A percentile compares a stretch with the other conserved stretches of the same genome.
Evolutionary conservation across 2,888 invertebrate genomes (phyloP).

Genomic region (Nycteola revayana): DNA sequence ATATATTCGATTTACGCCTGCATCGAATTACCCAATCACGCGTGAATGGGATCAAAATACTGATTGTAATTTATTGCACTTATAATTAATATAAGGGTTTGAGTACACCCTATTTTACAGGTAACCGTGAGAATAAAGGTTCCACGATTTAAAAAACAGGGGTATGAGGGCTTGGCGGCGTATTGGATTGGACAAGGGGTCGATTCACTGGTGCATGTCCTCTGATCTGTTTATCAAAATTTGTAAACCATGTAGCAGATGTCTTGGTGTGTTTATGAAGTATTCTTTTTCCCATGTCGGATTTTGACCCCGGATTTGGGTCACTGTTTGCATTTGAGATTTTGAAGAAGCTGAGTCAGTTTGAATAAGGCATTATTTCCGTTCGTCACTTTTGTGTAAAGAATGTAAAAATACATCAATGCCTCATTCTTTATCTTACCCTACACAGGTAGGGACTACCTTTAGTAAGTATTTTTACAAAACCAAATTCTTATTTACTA

Average conservation of each 20-base stretch:
- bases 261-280: conserved; percentile 36
- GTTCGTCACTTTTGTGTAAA: too few species aligned
- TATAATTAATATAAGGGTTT: conserved; percentile 65
- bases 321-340: neutral
- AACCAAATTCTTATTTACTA: too few species aligned
- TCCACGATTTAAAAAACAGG: conserved; percentile 66
- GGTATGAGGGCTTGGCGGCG: conserved; percentile 45
- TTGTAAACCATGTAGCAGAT: conserved; percentile 41
- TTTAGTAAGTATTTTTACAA: too few species aligned
- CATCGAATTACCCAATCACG: conserved; percentile 58
- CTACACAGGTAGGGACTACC: too few species aligned
- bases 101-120: conserved; percentile 51
- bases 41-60: conserved; percentile 66
- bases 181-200: conserved; percentile 59
- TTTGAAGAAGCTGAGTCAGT: too few species aligned
- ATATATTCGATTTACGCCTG: conserved; percentile 29
- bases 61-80: conserved; percentile 76
- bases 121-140: conserved; percentile 49
- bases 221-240: conserved; percentile 36
- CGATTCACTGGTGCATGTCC: conserved; percentile 54
- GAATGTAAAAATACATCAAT: too few species aligned
- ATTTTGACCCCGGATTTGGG: conserved; percentile 16
- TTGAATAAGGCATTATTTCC: too few species aligned
- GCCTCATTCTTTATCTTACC: too few species aligned
- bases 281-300: conserved; percentile 37